A percentile compares a stretch with the other conserved stretches of the same genome.
phyloP scores from a whole-genome alignment of 2,113 vertebrate genomes.

The Petroica traversi region DNA sequence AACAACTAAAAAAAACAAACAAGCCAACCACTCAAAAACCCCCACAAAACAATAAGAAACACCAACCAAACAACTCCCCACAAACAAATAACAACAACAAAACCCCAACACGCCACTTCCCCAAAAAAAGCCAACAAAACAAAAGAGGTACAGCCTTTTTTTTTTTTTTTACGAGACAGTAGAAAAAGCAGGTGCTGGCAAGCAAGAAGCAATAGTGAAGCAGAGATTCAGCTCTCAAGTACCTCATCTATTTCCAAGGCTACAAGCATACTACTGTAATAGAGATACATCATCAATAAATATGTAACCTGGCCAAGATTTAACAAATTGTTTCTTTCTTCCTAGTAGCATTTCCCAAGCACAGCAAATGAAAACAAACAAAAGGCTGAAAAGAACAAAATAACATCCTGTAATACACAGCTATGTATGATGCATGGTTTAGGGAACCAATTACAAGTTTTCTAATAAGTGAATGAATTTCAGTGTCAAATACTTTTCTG shows the following conservation, averaged over 20 bases:
- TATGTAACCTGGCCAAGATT: background rate
- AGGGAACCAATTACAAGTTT: background rate
- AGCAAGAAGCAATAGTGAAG: background rate
- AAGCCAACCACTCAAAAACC: background rate
- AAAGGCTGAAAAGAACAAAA: background rate
- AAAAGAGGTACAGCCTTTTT: no score
- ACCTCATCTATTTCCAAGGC: constrained; percentile 6
- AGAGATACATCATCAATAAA: background rate
- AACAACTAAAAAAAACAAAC: background rate
- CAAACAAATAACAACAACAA: background rate
- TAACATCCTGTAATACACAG: background rate
- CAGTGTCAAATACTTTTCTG: background rate
- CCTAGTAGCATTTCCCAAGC: background rate
- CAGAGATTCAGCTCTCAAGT: background rate
- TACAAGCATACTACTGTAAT: background rate
- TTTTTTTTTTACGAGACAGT: background rate
- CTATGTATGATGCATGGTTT: background rate
- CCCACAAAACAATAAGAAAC: background rate
- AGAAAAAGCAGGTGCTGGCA: background rate
- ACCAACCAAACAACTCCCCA: rapidly evolving
- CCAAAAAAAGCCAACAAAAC: background rate
- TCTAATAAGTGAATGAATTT: background rate
- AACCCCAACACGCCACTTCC: rapidly evolving
- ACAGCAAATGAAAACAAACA: background rate
- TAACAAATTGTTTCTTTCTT: constrained; percentile 9